phyloP scores from a whole-genome alignment of 2,113 vertebrate species.

The Dipodomys spectabilis region DNA sequence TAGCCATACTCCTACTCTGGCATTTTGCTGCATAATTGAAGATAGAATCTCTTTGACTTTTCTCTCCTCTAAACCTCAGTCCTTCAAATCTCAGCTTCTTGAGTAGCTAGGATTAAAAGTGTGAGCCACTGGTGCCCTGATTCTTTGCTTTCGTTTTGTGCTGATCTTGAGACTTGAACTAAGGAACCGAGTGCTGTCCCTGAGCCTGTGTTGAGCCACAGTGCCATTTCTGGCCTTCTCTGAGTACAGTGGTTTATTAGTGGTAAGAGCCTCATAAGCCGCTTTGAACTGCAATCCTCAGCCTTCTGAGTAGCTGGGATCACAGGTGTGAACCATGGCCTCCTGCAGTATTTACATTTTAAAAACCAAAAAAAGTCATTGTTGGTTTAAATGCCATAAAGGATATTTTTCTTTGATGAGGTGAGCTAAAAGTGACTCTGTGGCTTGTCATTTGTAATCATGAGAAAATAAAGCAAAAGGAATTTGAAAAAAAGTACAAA shows the following conservation, averaged over 20 bases:
- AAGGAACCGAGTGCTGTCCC: too few species aligned
- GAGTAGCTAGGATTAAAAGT: background rate
- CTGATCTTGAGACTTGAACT: too few species aligned
- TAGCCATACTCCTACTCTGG: too few species aligned
- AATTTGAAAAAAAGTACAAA: background rate
- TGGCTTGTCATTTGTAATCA: background rate
- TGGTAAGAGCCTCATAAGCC: too few species aligned
- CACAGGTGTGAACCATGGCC: background rate
- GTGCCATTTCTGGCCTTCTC: too few species aligned
- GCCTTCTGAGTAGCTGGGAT: background rate
- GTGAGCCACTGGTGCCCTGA: background rate
- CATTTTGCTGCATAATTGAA: too few species aligned
- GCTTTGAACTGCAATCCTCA: background rate
- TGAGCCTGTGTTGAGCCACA: too few species aligned
- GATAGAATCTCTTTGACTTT: too few species aligned
- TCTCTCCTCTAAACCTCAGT: too few species aligned
- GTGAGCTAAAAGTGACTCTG: background rate
- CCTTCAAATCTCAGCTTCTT: background rate
- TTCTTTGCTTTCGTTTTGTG: too few species aligned
- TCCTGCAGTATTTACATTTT: too few species aligned
- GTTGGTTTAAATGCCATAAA: background rate
- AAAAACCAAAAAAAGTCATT: background rate
- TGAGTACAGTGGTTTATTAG: too few species aligned
- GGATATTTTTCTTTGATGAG: background rate
- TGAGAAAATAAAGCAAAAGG: background rate